phyloP scores from a whole-genome alignment of 2,888 invertebrate species.

The Limnephilus rhombicus region DNA sequence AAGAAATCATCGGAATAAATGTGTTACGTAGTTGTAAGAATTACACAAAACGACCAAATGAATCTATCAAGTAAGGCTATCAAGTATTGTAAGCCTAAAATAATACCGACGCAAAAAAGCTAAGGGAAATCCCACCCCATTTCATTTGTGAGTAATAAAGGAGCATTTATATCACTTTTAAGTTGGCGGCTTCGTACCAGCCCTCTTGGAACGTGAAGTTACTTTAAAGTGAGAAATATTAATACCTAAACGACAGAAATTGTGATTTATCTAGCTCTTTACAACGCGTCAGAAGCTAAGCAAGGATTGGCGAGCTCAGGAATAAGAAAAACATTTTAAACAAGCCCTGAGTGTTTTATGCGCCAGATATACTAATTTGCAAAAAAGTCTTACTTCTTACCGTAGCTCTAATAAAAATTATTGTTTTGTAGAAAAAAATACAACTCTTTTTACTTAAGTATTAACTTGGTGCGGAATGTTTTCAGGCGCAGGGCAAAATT shows the following conservation, averaged over 20 bases:
- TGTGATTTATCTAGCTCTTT: conserved; percentile 43
- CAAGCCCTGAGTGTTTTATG: not conserved
- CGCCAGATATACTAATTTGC: conserved; percentile 19
- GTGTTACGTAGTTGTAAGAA: not conserved
- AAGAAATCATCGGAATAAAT: not conserved
- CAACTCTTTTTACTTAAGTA: not conserved
- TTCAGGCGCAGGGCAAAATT: not conserved
- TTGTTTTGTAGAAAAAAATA: not conserved
- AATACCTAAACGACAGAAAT: conserved; percentile 51
- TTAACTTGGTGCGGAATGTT: not conserved
- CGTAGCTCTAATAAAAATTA: not conserved
- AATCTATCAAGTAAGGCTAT: not conserved
- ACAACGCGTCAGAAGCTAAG: conserved; percentile 4
- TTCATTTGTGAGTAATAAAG: conserved; percentile 54
- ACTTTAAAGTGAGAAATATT: conserved; percentile 61
- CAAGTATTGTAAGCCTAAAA: not conserved
- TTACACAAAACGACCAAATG: not conserved
- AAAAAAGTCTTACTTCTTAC: not conserved
- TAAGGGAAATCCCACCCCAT: conserved; percentile 17
- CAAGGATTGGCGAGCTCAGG: conserved; percentile 2
- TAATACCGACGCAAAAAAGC: not conserved
- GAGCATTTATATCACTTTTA: conserved; percentile 62
- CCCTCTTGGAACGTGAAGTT: conserved; percentile 36
- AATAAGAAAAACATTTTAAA: conserved; percentile 24
- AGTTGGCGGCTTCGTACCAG: conserved; percentile 23